Conservation (phyloP, 2,797 vertebrate species). For the Sebastes jordani region DNA sequence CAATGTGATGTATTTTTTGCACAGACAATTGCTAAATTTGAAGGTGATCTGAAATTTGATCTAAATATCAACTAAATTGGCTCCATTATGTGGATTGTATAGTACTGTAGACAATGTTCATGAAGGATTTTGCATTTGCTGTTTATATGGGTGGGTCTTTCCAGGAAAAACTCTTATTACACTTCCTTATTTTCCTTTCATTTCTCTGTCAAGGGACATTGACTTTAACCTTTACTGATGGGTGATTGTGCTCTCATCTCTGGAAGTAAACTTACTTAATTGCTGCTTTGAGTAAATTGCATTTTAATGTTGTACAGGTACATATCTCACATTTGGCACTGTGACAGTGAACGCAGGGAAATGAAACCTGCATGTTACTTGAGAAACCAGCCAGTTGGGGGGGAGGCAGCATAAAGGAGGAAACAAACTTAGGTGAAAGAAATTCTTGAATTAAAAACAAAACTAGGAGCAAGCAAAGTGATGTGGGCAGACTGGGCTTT, state of each 20-base stretch:
- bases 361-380: neutral
- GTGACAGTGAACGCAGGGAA: neutral
- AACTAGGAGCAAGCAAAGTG: neutral
- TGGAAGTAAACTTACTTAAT: too few relatives aligned
- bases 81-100: neutral
- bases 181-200: neutral
- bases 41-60: neutral
- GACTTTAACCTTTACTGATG: neutral
- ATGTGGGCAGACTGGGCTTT: neutral
- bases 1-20: neutral
- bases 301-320: neutral
- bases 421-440: neutral
- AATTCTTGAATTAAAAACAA: neutral
- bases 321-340: neutral
- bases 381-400: neutral
- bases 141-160: neutral
- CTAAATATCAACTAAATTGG: neutral
- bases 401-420: neutral
- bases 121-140: neutral
- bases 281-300: neutral
- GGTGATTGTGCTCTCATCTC: neutral
- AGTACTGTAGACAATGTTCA: neutral
- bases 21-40: neutral
- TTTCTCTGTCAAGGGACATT: neutral
- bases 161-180: neutral